Conservation (phyloP, 2,113 vertebrate species). For the Bubo blakistoni region DNA sequence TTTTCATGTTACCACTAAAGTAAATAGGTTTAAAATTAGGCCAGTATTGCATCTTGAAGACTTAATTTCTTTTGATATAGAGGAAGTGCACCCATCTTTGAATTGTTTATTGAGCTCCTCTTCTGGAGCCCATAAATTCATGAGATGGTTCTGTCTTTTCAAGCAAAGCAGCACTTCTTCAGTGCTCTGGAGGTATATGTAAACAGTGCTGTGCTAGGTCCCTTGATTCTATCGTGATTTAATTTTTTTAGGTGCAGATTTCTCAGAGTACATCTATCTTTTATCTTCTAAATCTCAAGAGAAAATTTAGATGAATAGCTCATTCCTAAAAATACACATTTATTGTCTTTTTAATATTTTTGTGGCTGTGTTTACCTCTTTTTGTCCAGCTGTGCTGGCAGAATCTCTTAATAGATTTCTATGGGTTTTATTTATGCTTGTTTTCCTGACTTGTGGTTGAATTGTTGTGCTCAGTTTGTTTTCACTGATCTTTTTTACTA, state of each 20-base stretch:
- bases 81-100: background rate
- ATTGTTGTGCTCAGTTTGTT: background rate
- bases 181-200: background rate
- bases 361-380: background rate
- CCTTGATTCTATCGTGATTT: background rate
- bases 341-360: background rate
- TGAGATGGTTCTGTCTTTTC: background rate
- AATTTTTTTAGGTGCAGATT: background rate
- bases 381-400: background rate
- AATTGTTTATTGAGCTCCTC: background rate
- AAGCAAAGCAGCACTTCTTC: background rate
- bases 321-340: background rate
- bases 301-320: background rate
- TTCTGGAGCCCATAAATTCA: background rate
- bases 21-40: background rate
- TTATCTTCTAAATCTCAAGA: background rate
- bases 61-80: background rate
- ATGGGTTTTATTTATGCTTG: rapidly evolving
- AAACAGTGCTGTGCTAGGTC: background rate
- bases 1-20: background rate
- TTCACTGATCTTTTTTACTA: background rate
- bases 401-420: background rate
- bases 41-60: background rate
- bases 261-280: background rate
- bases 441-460: background rate